A percentile compares a stretch with the other conserved stretches of the same genome.
phyloP scores from a whole-genome alignment of 2,888 invertebrate genomes.

The Aleiodes testaceus region DNA sequence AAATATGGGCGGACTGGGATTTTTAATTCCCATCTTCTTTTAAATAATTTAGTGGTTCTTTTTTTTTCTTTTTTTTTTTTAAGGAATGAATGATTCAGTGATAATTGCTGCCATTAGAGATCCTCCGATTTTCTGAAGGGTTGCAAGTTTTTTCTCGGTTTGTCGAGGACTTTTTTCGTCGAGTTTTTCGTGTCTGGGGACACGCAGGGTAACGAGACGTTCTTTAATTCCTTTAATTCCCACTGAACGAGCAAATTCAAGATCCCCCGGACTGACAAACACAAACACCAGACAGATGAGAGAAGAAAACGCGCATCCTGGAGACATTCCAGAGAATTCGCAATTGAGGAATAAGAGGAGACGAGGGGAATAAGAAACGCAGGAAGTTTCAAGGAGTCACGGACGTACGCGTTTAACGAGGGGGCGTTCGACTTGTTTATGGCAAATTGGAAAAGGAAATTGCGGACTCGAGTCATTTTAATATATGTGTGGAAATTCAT shows the following conservation, averaged over 20 bases:
- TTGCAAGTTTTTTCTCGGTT: conserved; percentile 30
- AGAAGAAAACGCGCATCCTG: conserved; percentile 13
- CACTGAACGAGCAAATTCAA: conserved; percentile 54
- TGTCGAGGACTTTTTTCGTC: conserved; percentile 39
- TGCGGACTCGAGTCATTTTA: conserved; percentile 58
- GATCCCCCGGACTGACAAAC: conserved; percentile 28
- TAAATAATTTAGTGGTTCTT: conserved; percentile 67
- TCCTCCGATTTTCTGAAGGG: conserved; percentile 44
- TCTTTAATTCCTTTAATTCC: conserved; percentile 69
- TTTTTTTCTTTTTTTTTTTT: conserved; percentile 55
- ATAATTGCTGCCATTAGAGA: conserved; percentile 66
- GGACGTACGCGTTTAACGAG: conserved; percentile 60
- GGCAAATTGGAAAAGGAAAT: conserved; percentile 72
- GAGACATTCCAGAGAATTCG: conserved; percentile 26
- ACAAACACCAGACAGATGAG: conserved; percentile 19
- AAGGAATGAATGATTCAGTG: conserved; percentile 67
- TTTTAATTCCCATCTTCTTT: conserved; percentile 66
- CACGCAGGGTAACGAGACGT: conserved; percentile 64
- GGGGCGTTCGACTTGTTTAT: conserved; percentile 69
- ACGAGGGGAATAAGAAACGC: conserved; percentile 2
- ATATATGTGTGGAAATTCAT: conserved; percentile 8
- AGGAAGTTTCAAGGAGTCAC: conserved; percentile 59
- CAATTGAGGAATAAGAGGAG: conserved; percentile 1
- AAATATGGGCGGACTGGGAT: conserved; percentile 57
- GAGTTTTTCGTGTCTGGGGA: not conserved